phyloP scores from a whole-genome alignment of 2,888 invertebrate genomes.

The Cristatella mucedo region DNA sequence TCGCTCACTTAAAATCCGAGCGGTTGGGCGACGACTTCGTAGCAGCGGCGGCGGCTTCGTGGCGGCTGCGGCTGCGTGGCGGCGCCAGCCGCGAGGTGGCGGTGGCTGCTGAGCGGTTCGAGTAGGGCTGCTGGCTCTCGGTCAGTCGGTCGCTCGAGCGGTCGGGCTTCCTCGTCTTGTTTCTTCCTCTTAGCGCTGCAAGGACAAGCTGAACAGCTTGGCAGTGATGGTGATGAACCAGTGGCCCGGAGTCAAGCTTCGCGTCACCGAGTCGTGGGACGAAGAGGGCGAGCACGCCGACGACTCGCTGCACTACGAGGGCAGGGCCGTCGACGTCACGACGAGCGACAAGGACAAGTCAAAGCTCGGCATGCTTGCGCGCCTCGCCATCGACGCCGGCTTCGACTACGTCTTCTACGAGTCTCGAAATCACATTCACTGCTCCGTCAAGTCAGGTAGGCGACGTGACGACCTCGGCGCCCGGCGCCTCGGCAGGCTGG shows the following conservation, averaged over 20 bases:
- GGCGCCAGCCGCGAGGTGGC: too few relatives aligned
- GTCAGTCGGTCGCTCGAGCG: too few relatives aligned
- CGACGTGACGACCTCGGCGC: too few relatives aligned
- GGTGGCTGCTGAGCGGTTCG: too few relatives aligned
- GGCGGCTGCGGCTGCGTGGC: too few relatives aligned
- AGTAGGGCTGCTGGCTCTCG: too few relatives aligned
- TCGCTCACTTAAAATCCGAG: too few relatives aligned
- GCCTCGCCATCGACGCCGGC: constrained; percentile 85
- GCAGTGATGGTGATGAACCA: constrained; percentile 94
- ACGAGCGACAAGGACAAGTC: constrained; percentile 79
- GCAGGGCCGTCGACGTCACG: constrained; percentile 84
- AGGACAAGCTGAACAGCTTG: constrained; percentile 79
- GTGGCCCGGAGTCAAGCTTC: constrained; percentile 82
- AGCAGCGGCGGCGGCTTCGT: too few relatives aligned
- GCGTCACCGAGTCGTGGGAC: constrained; percentile 90
- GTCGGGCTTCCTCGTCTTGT: too few relatives aligned
- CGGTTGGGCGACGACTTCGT: too few relatives aligned
- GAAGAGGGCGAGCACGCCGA: constrained; percentile 57
- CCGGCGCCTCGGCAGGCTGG: too few relatives aligned
- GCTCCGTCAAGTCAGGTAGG: constrained; percentile 89
- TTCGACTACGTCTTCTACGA: constrained; percentile 98
- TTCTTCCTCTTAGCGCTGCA: too few relatives aligned
- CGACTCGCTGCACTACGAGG: constrained; percentile 86
- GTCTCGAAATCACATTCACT: constrained; percentile 81
- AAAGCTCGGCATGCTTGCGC: constrained; percentile 87